phyloP scores from a whole-genome alignment of 2,888 invertebrate genomes.

The Cataglyphis cursor region DNA sequence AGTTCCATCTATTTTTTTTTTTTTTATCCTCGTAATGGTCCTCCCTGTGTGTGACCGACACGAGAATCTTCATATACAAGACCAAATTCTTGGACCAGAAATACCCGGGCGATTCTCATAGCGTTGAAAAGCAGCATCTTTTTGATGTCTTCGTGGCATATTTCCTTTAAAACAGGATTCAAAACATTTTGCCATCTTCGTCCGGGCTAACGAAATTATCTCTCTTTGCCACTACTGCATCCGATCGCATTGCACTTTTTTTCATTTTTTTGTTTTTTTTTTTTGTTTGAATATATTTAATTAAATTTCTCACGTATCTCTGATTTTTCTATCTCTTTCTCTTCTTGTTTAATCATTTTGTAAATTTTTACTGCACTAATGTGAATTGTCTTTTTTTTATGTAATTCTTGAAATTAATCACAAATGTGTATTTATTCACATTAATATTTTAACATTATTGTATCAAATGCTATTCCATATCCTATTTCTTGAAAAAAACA shows the following conservation, averaged over 20 bases:
- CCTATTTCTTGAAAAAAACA: background rate
- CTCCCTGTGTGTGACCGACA: slow-evolving; percentile 35
- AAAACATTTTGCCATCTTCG: slow-evolving; percentile 66
- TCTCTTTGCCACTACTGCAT: slow-evolving; percentile 56
- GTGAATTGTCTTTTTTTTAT: background rate
- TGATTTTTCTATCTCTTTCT: background rate
- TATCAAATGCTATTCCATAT: background rate
- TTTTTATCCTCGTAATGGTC: slow-evolving; percentile 26
- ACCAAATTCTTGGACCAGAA: slow-evolving; percentile 71
- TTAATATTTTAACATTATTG: slow-evolving; percentile 3
- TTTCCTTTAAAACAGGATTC: slow-evolving; percentile 63
- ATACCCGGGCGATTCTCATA: slow-evolving; percentile 67
- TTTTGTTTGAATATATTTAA: slow-evolving; percentile 20
- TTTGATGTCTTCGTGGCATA: slow-evolving; percentile 73
- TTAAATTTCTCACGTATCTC: slow-evolving; percentile 53
- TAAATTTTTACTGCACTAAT: background rate
- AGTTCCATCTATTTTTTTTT: background rate
- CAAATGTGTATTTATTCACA: background rate
- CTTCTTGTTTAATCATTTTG: background rate
- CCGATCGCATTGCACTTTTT: slow-evolving; percentile 30
- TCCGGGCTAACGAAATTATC: slow-evolving; percentile 65
- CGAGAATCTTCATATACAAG: slow-evolving; percentile 67
- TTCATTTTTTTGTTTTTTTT: slow-evolving; percentile 3
- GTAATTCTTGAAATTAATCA: background rate
- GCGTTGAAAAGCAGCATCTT: slow-evolving; percentile 68